Evolutionary conservation across 2,888 invertebrate species (phyloP).

Genomic region (Erebia palarica): DNA sequence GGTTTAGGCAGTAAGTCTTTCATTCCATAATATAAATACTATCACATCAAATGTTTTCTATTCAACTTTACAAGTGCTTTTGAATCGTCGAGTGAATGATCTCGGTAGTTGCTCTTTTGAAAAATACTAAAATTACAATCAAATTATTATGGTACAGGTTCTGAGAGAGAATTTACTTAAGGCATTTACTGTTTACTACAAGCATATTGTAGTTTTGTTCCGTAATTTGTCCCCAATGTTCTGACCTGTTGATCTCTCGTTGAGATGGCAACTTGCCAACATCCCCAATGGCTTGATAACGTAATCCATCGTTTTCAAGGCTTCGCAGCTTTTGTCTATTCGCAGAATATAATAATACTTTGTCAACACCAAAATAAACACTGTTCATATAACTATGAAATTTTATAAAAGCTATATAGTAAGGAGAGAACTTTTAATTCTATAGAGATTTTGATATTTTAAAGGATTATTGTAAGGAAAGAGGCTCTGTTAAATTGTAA

Average conservation of each 20-base stretch:
- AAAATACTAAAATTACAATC: no score
- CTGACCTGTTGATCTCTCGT: constrained; percentile 21
- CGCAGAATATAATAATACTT: background rate
- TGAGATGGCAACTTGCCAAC: constrained; percentile 16
- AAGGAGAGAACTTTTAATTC: no score
- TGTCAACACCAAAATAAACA: background rate
- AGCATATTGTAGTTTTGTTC: constrained; percentile 1
- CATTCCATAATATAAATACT: no score
- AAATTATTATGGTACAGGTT: no score
- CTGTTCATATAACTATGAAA: background rate
- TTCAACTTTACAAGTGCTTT: no score
- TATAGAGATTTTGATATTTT: no score
- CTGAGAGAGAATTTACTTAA: background rate
- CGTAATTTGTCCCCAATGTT: constrained; percentile 13
- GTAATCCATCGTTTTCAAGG: constrained; percentile 16
- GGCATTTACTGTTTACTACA: background rate
- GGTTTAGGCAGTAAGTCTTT: no score
- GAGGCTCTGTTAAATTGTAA: background rate
- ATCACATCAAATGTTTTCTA: no score
- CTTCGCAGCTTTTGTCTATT: constrained; percentile 4
- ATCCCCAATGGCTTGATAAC: constrained; percentile 10
- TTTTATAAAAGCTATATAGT: background rate
- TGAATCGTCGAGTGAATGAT: no score
- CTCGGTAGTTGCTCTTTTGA: no score
- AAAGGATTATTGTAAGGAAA: background rate